phyloP scores from a whole-genome alignment of 1,140 invertebrate genomes.

The Globodera ellingtonae region DNA sequence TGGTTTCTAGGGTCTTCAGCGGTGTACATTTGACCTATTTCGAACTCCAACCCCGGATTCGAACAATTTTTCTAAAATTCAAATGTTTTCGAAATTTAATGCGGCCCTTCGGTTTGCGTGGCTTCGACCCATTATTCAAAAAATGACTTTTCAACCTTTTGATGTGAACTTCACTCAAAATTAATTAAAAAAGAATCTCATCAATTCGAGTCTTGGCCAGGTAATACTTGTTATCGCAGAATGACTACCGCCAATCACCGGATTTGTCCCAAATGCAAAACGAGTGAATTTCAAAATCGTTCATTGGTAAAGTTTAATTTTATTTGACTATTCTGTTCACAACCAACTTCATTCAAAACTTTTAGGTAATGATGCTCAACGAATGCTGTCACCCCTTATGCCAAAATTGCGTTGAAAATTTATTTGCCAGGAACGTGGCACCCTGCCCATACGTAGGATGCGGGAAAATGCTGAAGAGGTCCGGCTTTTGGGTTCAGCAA shows the following conservation, averaged over 20 bases:
- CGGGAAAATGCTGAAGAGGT: slow-evolving; percentile 79
- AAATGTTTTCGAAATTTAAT: no score
- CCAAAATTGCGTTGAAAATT: slow-evolving; percentile 90
- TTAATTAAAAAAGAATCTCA: no score
- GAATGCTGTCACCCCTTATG: slow-evolving; percentile 95
- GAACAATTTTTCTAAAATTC: no score
- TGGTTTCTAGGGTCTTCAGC: no score
- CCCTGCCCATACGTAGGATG: slow-evolving; percentile 82
- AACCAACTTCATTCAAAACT: slow-evolving; percentile 60
- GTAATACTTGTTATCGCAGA: background rate
- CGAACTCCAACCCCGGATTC: no score
- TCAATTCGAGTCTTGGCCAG: background rate
- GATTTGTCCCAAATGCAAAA: slow-evolving; percentile 90
- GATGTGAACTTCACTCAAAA: no score
- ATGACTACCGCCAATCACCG: background rate
- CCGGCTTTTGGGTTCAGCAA: slow-evolving; percentile 87
- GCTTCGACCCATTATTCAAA: no score
- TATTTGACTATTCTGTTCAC: background rate
- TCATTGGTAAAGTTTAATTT: background rate
- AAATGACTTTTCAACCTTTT: no score
- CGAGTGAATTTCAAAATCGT: slow-evolving; percentile 95
- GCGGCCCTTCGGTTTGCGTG: no score
- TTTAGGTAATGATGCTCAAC: slow-evolving; percentile 94
- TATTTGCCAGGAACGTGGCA: slow-evolving; percentile 91
- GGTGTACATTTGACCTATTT: no score